A percentile compares a stretch with the other conserved stretches of the same genome.
These are phyloP conservation scores for Brassicogethes aeneus DNA, from an alignment of 2,888 invertebrate genomes.

Conservation along the genomic window DNA sequence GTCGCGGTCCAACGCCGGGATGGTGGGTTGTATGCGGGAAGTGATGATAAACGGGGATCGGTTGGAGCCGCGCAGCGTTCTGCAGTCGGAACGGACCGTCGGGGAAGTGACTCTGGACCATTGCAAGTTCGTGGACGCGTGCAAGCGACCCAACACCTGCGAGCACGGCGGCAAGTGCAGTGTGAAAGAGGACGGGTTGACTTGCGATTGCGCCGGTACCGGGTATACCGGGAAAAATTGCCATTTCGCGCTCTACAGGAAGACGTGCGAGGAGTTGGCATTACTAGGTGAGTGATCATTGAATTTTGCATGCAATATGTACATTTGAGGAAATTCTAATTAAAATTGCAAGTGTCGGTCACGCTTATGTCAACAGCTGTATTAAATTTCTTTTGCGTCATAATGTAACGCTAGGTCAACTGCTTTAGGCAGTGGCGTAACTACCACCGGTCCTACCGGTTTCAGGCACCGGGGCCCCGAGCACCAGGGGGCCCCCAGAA, in stretches of 20 bases:
- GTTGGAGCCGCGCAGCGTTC: conserved; percentile 69
- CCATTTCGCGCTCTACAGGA: conserved; percentile 84
- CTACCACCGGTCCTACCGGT: no score
- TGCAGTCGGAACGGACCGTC: conserved; percentile 73
- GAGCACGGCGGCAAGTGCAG: conserved; percentile 89
- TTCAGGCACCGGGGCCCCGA: no score
- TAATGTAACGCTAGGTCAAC: no score
- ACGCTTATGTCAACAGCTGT: no score
- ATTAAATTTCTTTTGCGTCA: no score
- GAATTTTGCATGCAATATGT: no score
- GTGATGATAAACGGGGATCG: conserved; percentile 73
- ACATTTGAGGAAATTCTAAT: no score
- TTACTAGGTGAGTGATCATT: conserved; percentile 48
- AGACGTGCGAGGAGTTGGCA: conserved; percentile 88
- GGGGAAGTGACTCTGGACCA: conserved; percentile 87
- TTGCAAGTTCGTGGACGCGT: conserved; percentile 80
- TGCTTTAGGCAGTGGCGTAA: no score
- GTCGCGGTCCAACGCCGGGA: conserved; percentile 61
- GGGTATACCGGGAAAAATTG: conserved; percentile 92
- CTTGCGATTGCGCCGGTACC: conserved; percentile 83
- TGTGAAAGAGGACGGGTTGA: conserved; percentile 77
- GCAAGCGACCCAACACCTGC: conserved; percentile 81
- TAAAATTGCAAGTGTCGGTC: no score
- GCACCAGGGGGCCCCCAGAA: no score
- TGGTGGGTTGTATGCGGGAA: conserved; percentile 88